Percentiles rank a stretch among this genome's conserved stretches.
Evolutionary conservation across 2,797 vertebrate genomes (phyloP).

Genomic region (Smutsia temminckii): DNA sequence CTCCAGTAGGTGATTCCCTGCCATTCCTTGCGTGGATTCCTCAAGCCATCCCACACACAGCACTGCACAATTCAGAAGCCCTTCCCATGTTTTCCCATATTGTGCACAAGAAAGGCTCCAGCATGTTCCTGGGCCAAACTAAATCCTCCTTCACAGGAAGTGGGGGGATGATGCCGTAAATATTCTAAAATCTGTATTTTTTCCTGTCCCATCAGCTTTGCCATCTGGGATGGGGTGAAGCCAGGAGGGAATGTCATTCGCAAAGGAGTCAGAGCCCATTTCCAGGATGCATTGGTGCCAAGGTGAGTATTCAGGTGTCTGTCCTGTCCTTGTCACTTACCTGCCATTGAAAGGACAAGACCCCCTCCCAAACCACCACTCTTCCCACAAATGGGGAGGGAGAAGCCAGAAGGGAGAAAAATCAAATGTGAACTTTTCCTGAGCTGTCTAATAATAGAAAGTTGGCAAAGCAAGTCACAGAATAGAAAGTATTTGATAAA

Average conservation of each 20-base stretch:
- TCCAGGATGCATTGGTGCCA: not conserved
- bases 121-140: not conserved
- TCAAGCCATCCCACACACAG: not conserved
- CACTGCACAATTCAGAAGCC: not conserved
- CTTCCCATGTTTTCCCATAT: not conserved
- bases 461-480: conserved; percentile 33
- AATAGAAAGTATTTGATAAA: conserved; percentile 69
- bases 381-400: not conserved
- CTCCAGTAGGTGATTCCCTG: not conserved
- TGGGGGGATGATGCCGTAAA: not conserved
- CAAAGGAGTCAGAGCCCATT: not conserved
- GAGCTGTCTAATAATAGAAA: conserved; percentile 68
- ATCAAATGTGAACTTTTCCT: not conserved
- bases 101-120: not conserved
- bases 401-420: conserved; percentile 6
- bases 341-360: not conserved
- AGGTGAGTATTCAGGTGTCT: not conserved
- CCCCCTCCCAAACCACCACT: not conserved
- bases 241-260: not conserved
- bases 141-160: conserved; percentile 45
- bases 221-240: conserved; percentile 32
- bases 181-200: conserved; percentile 35
- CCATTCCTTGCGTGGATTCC: not conserved
- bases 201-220: not conserved
- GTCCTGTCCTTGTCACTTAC: not conserved